Evolutionary conservation across 2,888 invertebrate genomes (phyloP).

Genomic region (Cephus sareptanus): DNA sequence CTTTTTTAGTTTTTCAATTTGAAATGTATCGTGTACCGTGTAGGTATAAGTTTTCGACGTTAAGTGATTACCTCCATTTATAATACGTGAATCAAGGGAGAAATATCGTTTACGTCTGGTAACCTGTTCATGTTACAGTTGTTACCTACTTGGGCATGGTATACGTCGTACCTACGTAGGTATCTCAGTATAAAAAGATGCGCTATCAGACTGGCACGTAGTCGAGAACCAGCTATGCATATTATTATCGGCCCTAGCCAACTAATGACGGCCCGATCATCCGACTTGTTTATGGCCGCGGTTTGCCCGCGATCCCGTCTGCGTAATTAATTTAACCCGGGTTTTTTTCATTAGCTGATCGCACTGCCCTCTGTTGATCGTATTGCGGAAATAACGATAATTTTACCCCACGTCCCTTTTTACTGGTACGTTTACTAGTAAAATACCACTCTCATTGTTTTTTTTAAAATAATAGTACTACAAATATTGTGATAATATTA

Average conservation of each 20-base stretch:
- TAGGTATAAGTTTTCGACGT: not conserved
- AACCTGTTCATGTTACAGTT: not conserved
- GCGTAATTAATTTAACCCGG: conserved; percentile 57
- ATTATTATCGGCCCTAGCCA: conserved; percentile 53
- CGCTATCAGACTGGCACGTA: not conserved
- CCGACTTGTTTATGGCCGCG: conserved; percentile 54
- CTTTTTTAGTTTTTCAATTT: not conserved
- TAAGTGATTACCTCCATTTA: not conserved
- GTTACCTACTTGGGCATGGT: not conserved
- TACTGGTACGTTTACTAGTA: not conserved
- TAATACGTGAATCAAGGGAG: not conserved
- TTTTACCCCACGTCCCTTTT: not conserved
- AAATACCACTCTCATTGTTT: not conserved
- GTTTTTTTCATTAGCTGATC: conserved; percentile 6
- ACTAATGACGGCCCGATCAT: conserved; percentile 55
- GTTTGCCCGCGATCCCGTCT: conserved; percentile 41
- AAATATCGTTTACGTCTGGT: not conserved
- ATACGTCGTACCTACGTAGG: not conserved
- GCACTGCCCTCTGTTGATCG: not conserved
- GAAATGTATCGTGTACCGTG: not conserved
- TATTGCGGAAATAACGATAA: not conserved
- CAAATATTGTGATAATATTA: not conserved
- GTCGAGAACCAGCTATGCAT: conserved; percentile 39
- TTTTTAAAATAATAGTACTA: not conserved
- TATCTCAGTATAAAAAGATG: not conserved